These are phyloP conservation scores for Hyposoter didymator DNA, from an alignment of 2,888 invertebrate genomes.

Conservation along the genomic window DNA sequence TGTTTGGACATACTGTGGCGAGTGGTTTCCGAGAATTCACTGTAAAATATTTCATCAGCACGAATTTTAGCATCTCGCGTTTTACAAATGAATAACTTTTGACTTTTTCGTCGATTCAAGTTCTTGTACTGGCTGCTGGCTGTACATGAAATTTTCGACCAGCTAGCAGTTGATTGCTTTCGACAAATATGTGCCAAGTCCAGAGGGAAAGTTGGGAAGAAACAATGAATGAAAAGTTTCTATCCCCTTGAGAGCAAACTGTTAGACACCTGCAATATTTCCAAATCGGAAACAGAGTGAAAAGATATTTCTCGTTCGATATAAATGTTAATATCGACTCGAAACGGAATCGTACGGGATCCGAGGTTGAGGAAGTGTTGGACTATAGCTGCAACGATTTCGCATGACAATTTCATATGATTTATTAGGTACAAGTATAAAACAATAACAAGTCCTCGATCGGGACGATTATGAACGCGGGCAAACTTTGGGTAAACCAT, in stretches of 20 bases:
- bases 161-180: slow-evolving; percentile 4
- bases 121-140: slow-evolving; percentile 40
- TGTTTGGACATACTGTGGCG: slow-evolving; percentile 40
- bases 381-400: slow-evolving; percentile 48
- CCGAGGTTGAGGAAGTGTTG: slow-evolving; percentile 43
- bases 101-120: slow-evolving; percentile 43
- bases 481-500: slow-evolving; percentile 56
- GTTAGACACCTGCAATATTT: slow-evolving; percentile 60
- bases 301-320: slow-evolving; percentile 12
- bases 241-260: slow-evolving; percentile 11
- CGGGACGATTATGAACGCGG: slow-evolving; percentile 32
- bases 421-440: slow-evolving; percentile 68
- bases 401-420: slow-evolving; percentile 56
- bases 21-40: slow-evolving; percentile 21
- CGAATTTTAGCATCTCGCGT: slow-evolving; percentile 26
- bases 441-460: slow-evolving; percentile 66
- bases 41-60: slow-evolving; percentile 6
- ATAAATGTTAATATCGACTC: slow-evolving; percentile 6
- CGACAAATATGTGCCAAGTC: not conserved
- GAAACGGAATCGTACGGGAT: slow-evolving; percentile 10
- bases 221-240: not conserved
- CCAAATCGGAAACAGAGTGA: not conserved
- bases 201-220: not conserved
- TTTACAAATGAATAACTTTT: slow-evolving; percentile 65
- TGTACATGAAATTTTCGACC: slow-evolving; percentile 41